These are phyloP conservation scores for Xenentodon cancila DNA, from an alignment of 2,797 vertebrate genomes.

Conservation along the genomic window DNA sequence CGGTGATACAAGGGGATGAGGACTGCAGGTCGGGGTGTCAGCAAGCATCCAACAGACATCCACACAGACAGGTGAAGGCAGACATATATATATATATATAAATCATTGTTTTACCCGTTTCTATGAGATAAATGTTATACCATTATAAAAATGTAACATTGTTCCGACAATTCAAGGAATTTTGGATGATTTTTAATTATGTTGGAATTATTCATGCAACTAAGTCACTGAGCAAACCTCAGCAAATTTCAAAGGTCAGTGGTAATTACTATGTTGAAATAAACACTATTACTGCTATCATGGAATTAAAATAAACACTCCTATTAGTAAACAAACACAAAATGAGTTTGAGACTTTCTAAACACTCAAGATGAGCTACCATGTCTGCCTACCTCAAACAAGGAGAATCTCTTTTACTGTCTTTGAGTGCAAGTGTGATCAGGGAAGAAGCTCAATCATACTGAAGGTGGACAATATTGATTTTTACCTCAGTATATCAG, in stretches of 20 bases:
- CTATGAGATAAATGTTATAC: too few relatives aligned
- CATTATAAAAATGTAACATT: background rate
- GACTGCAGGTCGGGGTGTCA: too few relatives aligned
- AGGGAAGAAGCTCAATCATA: slow-evolving; percentile 59
- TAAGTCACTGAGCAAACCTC: slow-evolving; percentile 14
- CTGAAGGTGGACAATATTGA: slow-evolving; percentile 67
- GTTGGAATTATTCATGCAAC: slow-evolving; percentile 8
- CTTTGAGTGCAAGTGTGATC: slow-evolving; percentile 39
- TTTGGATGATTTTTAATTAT: slow-evolving; percentile 21
- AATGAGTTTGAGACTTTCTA: slow-evolving; percentile 6
- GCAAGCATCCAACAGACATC: too few relatives aligned
- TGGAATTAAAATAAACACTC: slow-evolving; percentile 6
- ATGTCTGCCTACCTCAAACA: slow-evolving; percentile 19
- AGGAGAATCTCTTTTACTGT: slow-evolving; percentile 28
- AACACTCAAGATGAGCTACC: background rate
- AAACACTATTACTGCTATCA: background rate
- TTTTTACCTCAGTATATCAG: slow-evolving; percentile 65
- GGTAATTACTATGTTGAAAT: slow-evolving; percentile 17
- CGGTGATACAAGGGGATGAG: too few relatives aligned
- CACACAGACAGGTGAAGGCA: too few relatives aligned
- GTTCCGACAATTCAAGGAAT: background rate
- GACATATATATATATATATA: too few relatives aligned
- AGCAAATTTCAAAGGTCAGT: slow-evolving; percentile 40
- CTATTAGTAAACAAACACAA: slow-evolving; percentile 6
- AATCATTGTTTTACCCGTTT: too few relatives aligned